Evolutionary conservation across 2,113 vertebrate genomes (phyloP), one percentile per base, ranked within the genome.

Genomic region (Phrynosoma platyrhinos): DNA sequence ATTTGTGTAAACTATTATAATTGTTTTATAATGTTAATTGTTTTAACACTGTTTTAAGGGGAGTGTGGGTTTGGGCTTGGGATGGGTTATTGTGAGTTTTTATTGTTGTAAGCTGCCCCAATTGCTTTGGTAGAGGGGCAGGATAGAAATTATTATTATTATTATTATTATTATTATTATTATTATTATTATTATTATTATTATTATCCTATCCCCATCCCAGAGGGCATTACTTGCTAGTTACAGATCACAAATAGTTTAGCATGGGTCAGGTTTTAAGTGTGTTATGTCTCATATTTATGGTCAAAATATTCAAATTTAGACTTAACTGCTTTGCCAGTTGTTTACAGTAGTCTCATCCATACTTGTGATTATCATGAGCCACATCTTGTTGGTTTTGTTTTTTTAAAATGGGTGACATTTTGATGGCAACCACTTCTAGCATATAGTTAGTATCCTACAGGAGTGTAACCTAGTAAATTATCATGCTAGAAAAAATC

Each of bases 391-490:
- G 16, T 18, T n/a, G 36, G 36, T 64, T 40, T 40, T 25, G 1
- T 74, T 74, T n/a, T 69, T 47, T 47, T 13, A 62, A 23, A 79
- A 27, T 23, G 14, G 64, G 47, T 20, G 62, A 85, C 53, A 23
- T 69, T 64, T 91, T 78, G 53, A 32, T 14, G n/a, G 20, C 68
- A 89, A 6, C 58, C 78, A 86, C 72, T 92, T 14, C 0, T 25
- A 8, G 10, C 85, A 79, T 85, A 27, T 47, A 1, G 23, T 5
- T 16, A 83, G 5, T n/a, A 21, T 36, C 82, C 66, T 5, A 53
- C 81, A 88, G 68, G 27, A 71, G 1, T 66, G 16, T 87, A 88
- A 89, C 75, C 42, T 53, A 40, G 84, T 32, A 80, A 71, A 87
- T 13, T 76, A 1, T 2, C 30, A 9, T 1, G 78, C 30, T 90